Conservation (phyloP, 2,888 invertebrate species). For the Leucophenga montana region DNA sequence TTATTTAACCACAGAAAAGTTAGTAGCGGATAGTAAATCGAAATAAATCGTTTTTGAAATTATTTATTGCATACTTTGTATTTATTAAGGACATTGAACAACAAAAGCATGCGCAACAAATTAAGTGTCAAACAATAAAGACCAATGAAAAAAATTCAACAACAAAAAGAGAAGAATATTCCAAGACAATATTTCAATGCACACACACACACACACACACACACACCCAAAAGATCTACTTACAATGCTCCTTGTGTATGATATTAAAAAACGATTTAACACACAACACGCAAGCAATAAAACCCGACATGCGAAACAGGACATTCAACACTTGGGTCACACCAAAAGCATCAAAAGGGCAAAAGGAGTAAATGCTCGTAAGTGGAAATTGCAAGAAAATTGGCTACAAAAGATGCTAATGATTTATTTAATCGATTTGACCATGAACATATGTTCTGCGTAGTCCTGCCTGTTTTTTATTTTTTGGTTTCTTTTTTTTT, state of each 20-base stretch:
- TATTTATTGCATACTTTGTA: slow-evolving; percentile 17
- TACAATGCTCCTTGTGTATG: slow-evolving; percentile 54
- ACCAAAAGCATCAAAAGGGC: slow-evolving; percentile 7
- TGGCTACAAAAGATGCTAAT: slow-evolving; percentile 72
- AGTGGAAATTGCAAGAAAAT: slow-evolving; percentile 61
- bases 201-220: neutral
- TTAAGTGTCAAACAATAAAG: slow-evolving; percentile 54
- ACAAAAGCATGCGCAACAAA: slow-evolving; percentile 55
- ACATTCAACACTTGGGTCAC: slow-evolving; percentile 45
- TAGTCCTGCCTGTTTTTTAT: slow-evolving; percentile 7
- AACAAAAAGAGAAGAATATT: neutral
- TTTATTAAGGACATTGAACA: slow-evolving; percentile 11
- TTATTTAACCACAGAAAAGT: no score
- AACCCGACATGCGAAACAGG: slow-evolving; percentile 35
- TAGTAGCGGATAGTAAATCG: slow-evolving; percentile 4
- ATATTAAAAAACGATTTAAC: slow-evolving; percentile 70
- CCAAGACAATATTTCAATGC: neutral
- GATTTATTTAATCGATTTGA: slow-evolving; percentile 73
- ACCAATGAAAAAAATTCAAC: slow-evolving; percentile 29
- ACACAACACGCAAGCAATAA: slow-evolving; percentile 56
- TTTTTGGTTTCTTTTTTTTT: no score
- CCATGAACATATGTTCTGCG: slow-evolving; percentile 70
- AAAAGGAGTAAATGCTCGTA: neutral
- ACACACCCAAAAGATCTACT: slow-evolving; percentile 36
- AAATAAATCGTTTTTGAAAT: slow-evolving; percentile 19